A percentile compares a stretch with the other conserved stretches of the same genome.
Evolutionary conservation across 2,113 vertebrate species (phyloP).

Genomic region (Aldabrachelys gigantea): DNA sequence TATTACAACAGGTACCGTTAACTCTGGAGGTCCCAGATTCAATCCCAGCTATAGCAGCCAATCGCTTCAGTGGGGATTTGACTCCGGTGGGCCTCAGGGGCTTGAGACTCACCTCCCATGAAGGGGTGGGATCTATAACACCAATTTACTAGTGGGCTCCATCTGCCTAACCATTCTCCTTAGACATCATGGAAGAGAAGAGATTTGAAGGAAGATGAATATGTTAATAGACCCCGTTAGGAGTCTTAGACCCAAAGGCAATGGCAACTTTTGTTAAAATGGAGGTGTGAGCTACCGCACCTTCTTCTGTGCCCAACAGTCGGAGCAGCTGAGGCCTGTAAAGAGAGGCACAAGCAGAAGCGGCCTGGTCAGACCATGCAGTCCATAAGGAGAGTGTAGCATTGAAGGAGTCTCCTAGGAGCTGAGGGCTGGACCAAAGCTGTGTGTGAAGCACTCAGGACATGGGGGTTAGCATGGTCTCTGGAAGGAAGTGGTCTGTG

Average conservation of each 20-base stretch:
- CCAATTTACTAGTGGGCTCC: background rate
- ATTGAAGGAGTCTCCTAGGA: background rate
- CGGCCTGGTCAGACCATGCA: background rate
- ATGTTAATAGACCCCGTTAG: background rate
- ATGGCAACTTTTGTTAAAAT: accelerated
- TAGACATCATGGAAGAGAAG: background rate
- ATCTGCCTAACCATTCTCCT: background rate
- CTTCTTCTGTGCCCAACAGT: background rate
- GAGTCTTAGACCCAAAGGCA: background rate
- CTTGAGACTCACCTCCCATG: background rate
- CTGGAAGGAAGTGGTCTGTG: background rate
- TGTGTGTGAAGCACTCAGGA: background rate
- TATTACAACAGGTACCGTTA: background rate
- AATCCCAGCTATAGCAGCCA: no score
- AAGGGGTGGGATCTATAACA: background rate
- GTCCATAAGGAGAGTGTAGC: background rate
- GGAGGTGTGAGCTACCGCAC: accelerated
- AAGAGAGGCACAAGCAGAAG: background rate
- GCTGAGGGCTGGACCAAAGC: no score
- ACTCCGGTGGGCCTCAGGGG: background rate
- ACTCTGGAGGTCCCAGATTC: no score
- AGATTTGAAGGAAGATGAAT: background rate
- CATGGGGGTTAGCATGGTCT: accelerated
- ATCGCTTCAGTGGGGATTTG: background rate
- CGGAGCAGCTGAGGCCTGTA: background rate